Evolutionary conservation across 35 echinoderm and acorn worm genomes (phyloP).

Genomic region (Apostichopus californicus): DNA sequence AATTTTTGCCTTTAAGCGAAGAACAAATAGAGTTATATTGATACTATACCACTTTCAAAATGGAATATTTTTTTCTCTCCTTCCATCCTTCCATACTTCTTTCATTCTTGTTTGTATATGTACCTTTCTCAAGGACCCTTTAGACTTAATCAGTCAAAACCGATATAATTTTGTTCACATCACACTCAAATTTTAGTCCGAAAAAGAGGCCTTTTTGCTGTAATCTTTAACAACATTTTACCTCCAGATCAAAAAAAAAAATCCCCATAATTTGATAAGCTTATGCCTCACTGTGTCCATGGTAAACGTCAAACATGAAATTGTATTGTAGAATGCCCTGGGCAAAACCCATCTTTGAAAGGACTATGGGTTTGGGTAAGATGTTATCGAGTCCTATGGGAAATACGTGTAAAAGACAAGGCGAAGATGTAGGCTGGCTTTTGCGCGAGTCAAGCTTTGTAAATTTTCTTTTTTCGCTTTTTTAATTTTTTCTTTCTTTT

Average conservation of each 20-base stretch:
- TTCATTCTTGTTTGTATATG: no score
- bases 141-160: not conserved
- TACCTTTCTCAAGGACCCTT: not conserved
- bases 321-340: constrained; percentile 6
- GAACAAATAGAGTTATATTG: not conserved
- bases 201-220: not conserved
- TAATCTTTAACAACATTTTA: constrained; percentile 11
- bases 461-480: not conserved
- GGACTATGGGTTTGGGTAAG: constrained; percentile 5
- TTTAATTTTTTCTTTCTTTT: not conserved
- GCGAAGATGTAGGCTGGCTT: constrained; percentile 44
- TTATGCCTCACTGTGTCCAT: not conserved
- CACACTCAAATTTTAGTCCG: not conserved
- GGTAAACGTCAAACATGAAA: constrained; percentile 30
- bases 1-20: no score
- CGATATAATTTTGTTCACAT: not conserved
- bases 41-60: not conserved
- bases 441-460: constrained; percentile 4
- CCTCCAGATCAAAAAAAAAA: not conserved
- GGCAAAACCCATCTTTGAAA: constrained; percentile 33
- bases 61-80: not conserved
- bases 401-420: constrained; percentile 39
- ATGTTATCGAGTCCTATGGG: constrained; percentile 41
- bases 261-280: constrained; percentile 28
- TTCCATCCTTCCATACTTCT: no score